Evolutionary conservation across 2,888 invertebrate species (phyloP).

Genomic region (Dryobota labecula): DNA sequence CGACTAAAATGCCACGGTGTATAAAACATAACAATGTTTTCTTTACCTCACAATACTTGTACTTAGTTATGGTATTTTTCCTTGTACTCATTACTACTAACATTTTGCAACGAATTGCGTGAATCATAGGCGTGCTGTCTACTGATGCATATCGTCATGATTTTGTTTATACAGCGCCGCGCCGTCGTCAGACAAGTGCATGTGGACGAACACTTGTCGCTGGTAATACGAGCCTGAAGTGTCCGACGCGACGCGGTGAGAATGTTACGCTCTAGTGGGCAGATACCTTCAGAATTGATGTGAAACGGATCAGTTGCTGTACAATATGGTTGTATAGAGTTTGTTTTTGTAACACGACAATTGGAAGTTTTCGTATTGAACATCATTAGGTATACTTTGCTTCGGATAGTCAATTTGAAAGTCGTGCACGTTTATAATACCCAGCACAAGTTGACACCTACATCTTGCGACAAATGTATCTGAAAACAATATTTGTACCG

Average conservation of each 20-base stretch:
- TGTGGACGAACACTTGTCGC: constrained; percentile 10
- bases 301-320: constrained; percentile 21
- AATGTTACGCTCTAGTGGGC: constrained; percentile 42
- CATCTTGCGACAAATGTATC: neutral
- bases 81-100: constrained; percentile 1
- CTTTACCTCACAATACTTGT: neutral
- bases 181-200: neutral
- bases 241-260: constrained; percentile 21
- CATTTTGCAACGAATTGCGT: neutral
- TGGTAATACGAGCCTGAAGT: constrained; percentile 16
- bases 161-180: constrained; percentile 16
- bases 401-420: neutral
- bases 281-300: constrained; percentile 32
- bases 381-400: neutral
- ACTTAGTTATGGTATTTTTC: constrained; percentile 23
- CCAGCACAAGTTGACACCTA: neutral
- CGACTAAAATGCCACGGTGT: no score
- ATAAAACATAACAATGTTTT: no score
- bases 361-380: neutral
- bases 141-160: constrained; percentile 23
- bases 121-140: constrained; percentile 12
- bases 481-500: neutral
- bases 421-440: neutral
- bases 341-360: neutral
- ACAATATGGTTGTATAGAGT: constrained; percentile 9